Conservation (phyloP, 2,113 vertebrate genomes). For the Pterocles gutturalis region DNA sequence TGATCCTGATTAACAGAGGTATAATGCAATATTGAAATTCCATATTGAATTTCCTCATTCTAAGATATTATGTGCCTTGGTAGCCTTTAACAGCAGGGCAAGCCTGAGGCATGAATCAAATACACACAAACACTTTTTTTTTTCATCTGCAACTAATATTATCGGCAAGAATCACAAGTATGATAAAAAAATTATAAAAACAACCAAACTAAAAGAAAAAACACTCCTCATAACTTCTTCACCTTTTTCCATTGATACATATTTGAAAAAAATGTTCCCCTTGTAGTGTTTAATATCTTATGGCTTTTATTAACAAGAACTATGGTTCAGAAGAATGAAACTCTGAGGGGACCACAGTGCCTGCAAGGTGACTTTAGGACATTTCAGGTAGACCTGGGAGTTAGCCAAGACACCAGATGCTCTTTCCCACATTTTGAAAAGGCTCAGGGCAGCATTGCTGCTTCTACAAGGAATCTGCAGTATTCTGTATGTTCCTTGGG, state of each 20-base stretch:
- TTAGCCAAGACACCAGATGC: background rate
- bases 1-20: background rate
- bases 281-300: background rate
- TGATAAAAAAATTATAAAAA: fast-evolving
- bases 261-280: fast-evolving
- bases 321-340: background rate
- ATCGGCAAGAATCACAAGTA: background rate
- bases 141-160: background rate
- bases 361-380: background rate
- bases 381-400: background rate
- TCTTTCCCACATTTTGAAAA: background rate
- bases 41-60: background rate
- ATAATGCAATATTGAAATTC: background rate
- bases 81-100: background rate
- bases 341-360: fast-evolving
- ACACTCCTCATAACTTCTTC: fast-evolving
- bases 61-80: background rate
- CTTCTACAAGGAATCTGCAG: background rate
- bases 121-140: fast-evolving
- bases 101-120: background rate
- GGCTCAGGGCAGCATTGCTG: background rate
- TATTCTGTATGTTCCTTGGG: background rate
- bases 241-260: background rate
- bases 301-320: background rate
- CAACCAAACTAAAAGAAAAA: background rate